These are phyloP conservation scores for Muraenolepis orangiensis DNA, from an alignment of 2,797 vertebrate species.

Conservation along the genomic window DNA sequence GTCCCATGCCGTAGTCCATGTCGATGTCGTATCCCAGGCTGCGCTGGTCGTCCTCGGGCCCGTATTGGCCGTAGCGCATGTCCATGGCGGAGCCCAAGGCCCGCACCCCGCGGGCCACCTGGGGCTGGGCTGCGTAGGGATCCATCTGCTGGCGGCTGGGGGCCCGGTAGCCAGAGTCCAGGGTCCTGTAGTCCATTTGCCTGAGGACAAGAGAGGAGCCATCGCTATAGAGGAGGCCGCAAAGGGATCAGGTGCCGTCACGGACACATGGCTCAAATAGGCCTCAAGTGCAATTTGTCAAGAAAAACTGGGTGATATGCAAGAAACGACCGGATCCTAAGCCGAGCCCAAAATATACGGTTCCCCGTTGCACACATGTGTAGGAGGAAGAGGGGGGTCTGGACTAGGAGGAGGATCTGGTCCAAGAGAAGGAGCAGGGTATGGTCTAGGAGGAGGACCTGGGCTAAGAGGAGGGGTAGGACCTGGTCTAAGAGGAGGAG, in stretches of 20 bases:
- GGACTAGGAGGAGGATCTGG: neutral
- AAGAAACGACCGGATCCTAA: neutral
- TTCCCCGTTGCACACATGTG: neutral
- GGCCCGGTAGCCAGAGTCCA: constrained; percentile 84
- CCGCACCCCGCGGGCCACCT: constrained; percentile 79
- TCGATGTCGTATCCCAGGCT: constrained; percentile 89
- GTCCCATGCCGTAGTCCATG: constrained; percentile 83
- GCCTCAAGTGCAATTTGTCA: neutral
- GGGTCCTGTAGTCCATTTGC: constrained; percentile 76
- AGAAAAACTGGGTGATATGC: neutral
- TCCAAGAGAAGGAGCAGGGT: no score
- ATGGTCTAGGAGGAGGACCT: no score
- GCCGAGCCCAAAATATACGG: neutral
- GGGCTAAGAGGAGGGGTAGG: no score
- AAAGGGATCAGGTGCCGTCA: neutral
- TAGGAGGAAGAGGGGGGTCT: no score
- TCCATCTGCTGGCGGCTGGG: constrained; percentile 81
- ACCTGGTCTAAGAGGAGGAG: no score
- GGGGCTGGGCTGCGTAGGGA: constrained; percentile 76
- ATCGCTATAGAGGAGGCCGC: neutral
- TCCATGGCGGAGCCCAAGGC: constrained; percentile 78
- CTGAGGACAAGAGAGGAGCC: constrained; percentile 36
- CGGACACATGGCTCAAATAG: neutral
- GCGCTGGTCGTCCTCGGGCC: constrained; percentile 90
- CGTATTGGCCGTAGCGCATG: constrained; percentile 86